Base-by-base conservation (phyloP, 2,113 vertebrate genomes). In the Mola mola region DNA sequence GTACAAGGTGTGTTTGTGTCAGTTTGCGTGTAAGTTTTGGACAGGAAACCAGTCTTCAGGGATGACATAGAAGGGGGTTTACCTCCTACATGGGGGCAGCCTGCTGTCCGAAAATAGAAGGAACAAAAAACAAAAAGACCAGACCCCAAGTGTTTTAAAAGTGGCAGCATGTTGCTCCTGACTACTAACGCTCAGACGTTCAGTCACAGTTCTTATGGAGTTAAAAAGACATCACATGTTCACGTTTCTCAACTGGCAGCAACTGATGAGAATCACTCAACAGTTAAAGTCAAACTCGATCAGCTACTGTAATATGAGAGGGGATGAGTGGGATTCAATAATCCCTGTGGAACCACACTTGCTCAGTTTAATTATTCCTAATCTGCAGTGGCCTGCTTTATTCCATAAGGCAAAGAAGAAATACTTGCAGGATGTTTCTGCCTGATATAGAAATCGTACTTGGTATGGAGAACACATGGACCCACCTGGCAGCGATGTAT, bases 401-500 rank as follows among this genome's bases (percentile, higher is more conserved):
- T 40, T 62, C n/a, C 31, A 36, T 11, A 48, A 43, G 38, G 40
- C 38, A 56, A 66, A 40, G 16, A 1, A 44, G 2, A 31, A 12
- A 16, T 26, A 41, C 16, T 15, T 8, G 26, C 7, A n/a, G 17
- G 8, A 49, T 2, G 24, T 24, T 50, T 53, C 22, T 56, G 29
- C 21, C 31, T 24, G 36, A 47, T 33, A 46, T 10, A 60, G 15
- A 9, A 41, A 13, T 16, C 10, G 11, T 12, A 21, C 37, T 22
- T 52, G 1, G n/a, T n/a, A n/a, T n/a, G n/a, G n/a, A 38, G n/a
- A 38, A 38, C 28, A 38, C 6, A 48, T 3, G 51, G 26, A 77
- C 84, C 3, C 28, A 87, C 81, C 81, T 94, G 88, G 97, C 97
- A 82, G 96, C 95, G 72, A 98, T 40, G 62, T 97, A 98, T 82